These are phyloP conservation scores for Aphrophora alni DNA, from an alignment of 2,888 invertebrate genomes.

Conservation along the genomic window DNA sequence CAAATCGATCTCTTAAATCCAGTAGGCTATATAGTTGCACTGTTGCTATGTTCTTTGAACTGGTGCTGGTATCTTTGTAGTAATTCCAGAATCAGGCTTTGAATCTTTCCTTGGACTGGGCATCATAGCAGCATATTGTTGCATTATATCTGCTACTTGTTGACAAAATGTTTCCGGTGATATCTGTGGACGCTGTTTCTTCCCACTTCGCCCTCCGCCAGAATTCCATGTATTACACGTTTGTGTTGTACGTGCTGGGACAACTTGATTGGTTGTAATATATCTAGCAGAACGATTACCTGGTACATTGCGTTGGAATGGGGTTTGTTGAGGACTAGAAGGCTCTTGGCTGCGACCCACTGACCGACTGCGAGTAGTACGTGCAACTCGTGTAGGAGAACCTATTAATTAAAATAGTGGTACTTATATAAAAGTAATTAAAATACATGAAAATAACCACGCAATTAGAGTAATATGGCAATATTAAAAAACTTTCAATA, in stretches of 20 bases:
- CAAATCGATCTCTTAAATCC: background rate
- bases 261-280: background rate
- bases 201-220: constrained; percentile 30
- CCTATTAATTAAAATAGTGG: constrained; percentile 28
- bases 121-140: constrained; percentile 49
- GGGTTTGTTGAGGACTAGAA: constrained; percentile 40
- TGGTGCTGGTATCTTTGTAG: constrained; percentile 64
- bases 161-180: constrained; percentile 48
- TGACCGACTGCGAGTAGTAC: constrained; percentile 46
- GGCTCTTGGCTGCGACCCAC: constrained; percentile 40
- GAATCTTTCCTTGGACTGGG: constrained; percentile 63
- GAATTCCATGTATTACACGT: constrained; percentile 46
- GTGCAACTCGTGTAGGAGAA: constrained; percentile 42
- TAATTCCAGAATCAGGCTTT: constrained; percentile 58
- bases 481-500: too few species aligned
- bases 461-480: too few species aligned
- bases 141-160: constrained; percentile 49
- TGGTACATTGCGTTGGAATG: constrained; percentile 46
- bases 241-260: background rate
- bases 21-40: background rate
- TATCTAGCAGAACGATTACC: constrained; percentile 46
- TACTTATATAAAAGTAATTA: too few species aligned
- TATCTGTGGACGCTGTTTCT: constrained; percentile 42
- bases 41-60: constrained; percentile 52
- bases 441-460: too few species aligned